phyloP scores from a whole-genome alignment of 1,140 invertebrate genomes.

The Leptinotarsa lineolata region DNA sequence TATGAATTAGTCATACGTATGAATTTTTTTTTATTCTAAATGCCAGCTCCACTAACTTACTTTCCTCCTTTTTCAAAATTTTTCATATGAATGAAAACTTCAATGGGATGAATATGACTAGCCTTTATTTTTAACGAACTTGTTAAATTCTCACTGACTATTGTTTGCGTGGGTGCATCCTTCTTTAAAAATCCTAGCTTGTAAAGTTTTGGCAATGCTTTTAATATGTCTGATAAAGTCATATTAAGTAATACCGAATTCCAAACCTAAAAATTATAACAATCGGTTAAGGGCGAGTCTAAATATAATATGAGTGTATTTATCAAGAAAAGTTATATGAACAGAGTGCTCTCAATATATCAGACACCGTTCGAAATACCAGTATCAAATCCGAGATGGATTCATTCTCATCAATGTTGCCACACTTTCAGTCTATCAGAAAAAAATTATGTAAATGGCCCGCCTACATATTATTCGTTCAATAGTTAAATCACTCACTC shows the following conservation, averaged over 20 bases:
- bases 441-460: too few species aligned
- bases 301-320: too few species aligned
- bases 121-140: conserved; percentile 56
- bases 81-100: conserved; percentile 62
- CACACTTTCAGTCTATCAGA: too few species aligned
- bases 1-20: too few species aligned
- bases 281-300: too few species aligned
- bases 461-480: too few species aligned
- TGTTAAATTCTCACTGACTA: conserved; percentile 57
- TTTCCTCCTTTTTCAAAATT: conserved; percentile 64
- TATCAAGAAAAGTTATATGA: not conserved
- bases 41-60: conserved; percentile 37
- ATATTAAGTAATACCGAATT: conserved; percentile 45
- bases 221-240: conserved; percentile 43
- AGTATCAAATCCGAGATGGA: too few species aligned
- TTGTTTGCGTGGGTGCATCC: conserved; percentile 45
- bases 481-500: too few species aligned
- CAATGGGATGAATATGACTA: conserved; percentile 64
- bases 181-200: conserved; percentile 46
- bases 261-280: conserved; percentile 45
- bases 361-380: too few species aligned
- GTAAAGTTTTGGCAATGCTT: conserved; percentile 45
- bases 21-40: too few species aligned
- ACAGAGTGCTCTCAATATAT: not conserved
- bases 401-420: too few species aligned